Evolutionary conservation across 1,140 invertebrate species (phyloP), one percentile per base, ranked within the genome.

Genomic region (Aphidius ervi): DNA sequence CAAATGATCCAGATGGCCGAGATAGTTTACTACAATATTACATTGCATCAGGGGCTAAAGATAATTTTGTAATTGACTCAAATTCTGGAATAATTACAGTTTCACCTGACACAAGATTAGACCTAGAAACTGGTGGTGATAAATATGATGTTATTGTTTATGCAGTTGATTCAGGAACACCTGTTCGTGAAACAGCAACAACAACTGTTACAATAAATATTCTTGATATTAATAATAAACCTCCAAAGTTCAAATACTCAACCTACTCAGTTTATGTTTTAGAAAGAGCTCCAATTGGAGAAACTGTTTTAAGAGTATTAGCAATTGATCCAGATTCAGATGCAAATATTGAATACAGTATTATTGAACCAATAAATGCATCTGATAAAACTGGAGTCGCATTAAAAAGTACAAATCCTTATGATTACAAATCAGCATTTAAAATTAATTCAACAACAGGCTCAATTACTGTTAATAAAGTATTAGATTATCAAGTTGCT

Each of bases 211-310:
- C 85, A 46, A 84, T 93, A 2, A 85, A 84, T 39, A 85, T 94
- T 9, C 74, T 85, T 63, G 91, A 94, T 70, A 88, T 93, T 1
- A 93, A 94, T 64, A 91, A 95, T 70, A 91, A 93, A 69, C 83
- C 87, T 9, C 93, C 93, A 1, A 82, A 76, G 62, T 95, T 94
- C 60, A 82, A 86, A 64, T 83, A 85, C 37, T 81, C 82, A 1
- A 82, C 82, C 40, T 87, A 86, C 67, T 81, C 87, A 7, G 79
- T 84, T 47, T 88, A 92, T 58, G 85, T 91, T 9, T 89, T 88
- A 0, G 88, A 91, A 72, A 81, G 85, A 70, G 84, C 86, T 2
- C 79, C 84, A 59, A 82, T 88, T 40, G 87, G 78, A 6, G 82
- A 85, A 64, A 67, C 77, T 9, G 84, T 93, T 0, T 70, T 90